Base-by-base conservation (phyloP, 2,113 vertebrate genomes). In the Ascaphus truei region DNA sequence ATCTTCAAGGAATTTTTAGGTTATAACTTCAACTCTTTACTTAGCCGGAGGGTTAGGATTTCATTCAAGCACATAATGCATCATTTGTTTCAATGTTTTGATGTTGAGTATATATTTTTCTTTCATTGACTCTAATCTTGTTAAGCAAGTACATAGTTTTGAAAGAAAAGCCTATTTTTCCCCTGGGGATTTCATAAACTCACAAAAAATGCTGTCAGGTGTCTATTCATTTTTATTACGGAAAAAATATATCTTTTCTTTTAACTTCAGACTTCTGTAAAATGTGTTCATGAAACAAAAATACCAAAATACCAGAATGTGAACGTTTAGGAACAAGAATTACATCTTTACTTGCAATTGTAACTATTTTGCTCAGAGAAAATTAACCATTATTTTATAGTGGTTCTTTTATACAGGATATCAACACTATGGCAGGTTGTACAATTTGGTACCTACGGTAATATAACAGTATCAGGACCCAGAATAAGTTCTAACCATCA, bases 31-130 rank as follows among this genome's bases (percentile, higher is more conserved):
- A 72, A 1, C 3, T 36, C 4, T 59, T 60, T 52, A 63, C 39
- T 56, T 51, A 51, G 67, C 66, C 43, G 37, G 47, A 68, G 68
- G 71, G 67, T 36, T 61, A 16, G 12, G 59, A 20, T 73, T 53
- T 68, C 63, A 64, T 43, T 64, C 47, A 68, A 68, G 72, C 73
- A 48, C 39, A 73, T 47, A 63, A 72, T 72, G 29, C 16, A 55
- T 62, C 52, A 62, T 71, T 47, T 31, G 59, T 66, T 57, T 67
- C 45, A 27, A 34, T 47, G 34, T 55, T 62, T 50, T 30, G 30
- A 66, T 72, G 59, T 68, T 61, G 22, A 50, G 30, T 72, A 64
- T 66, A 66, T 73, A 48, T 67, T 43, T 30, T 58, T 51, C 33
- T 33, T 60, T 18, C 34, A 48, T 30, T 62, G 18, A 45, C 30